Base-by-base conservation (phyloP, 2,113 vertebrate species). In the Lagopus muta region DNA sequence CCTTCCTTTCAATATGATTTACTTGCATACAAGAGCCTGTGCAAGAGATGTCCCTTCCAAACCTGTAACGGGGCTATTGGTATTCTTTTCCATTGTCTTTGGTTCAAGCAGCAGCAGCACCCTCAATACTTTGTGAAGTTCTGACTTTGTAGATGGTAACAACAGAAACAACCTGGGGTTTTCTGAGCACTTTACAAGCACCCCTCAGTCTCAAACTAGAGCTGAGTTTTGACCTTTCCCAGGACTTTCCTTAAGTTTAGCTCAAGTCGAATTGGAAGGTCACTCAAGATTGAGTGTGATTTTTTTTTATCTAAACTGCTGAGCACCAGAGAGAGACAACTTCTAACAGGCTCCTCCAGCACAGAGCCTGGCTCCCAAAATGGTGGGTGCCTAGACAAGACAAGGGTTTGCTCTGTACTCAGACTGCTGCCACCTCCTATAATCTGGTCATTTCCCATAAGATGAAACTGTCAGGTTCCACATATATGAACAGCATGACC, bases 241-340 rank as follows among this genome's bases (percentile, higher is more conserved):
- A n/a, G 61, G 43, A 55, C 8, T 62, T 85, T 43, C 25, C 45
- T 73, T 36, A 62, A 48, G 64, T 58, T 25, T 30, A 50, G 11
- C 45, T 58, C 4, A 80, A 76, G 20, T n/a, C 13, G 60, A 82
- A 80, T 9, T 60, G 43, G 20, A 92, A 71, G 62, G 10, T 61
- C 52, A n/a, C 10, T 67, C 34, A 43, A 73, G 21, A 47, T 34
- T 2, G 3, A 2, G 2, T 48, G 15, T 48, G 15, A 52, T n/a
- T 91, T n/a, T 91, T n/a, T 91, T 89, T 79, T 73, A 82, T 58
- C 18, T 50, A 65, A 69, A 82, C 40, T 27, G 43, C 36, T 54
- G 12, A 85, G 54, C 11, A 57, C 34, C 8, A 69, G 13, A 7
- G 8, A 2, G 7, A 74, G 75, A 36, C 27, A 79, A 16, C 18